These are phyloP conservation scores for Mus musculus DNA, from an alignment of 2,113 vertebrate genomes.

Conservation along the genomic window DNA sequence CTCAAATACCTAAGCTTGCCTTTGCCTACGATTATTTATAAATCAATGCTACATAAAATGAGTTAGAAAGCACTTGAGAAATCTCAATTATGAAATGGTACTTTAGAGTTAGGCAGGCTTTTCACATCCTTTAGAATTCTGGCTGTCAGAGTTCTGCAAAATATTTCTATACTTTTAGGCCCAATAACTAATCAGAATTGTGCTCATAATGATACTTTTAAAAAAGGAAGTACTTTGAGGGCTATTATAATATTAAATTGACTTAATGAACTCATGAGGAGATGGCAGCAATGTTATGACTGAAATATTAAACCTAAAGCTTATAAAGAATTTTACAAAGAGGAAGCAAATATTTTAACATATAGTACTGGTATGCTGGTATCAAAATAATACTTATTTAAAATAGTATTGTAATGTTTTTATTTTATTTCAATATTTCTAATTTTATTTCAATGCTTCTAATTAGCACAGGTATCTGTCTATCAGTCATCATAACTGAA, in stretches of 20 bases:
- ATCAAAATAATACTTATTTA: not conserved
- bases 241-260: not conserved
- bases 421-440: not conserved
- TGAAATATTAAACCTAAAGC: not conserved
- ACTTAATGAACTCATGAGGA: not conserved
- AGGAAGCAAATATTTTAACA: slow-evolving; percentile 8
- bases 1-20: not conserved
- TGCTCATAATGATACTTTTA: not conserved
- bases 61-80: slow-evolving; percentile 41
- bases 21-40: slow-evolving; percentile 37
- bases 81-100: slow-evolving; percentile 33
- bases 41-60: slow-evolving; percentile 45
- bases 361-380: not conserved
- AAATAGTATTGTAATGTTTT: not conserved
- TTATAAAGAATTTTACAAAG: not conserved
- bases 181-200: not conserved
- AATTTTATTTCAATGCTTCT: slow-evolving; percentile 20
- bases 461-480: not conserved
- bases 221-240: not conserved
- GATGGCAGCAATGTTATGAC: not conserved
- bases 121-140: slow-evolving; percentile 33
- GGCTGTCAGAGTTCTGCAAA: not conserved
- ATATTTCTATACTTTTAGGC: slow-evolving; percentile 17
- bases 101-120: not conserved
- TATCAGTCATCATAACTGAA: not conserved